Base-by-base conservation (phyloP, 2,888 invertebrate genomes). In the Branchipolynoe longqiensis region DNA sequence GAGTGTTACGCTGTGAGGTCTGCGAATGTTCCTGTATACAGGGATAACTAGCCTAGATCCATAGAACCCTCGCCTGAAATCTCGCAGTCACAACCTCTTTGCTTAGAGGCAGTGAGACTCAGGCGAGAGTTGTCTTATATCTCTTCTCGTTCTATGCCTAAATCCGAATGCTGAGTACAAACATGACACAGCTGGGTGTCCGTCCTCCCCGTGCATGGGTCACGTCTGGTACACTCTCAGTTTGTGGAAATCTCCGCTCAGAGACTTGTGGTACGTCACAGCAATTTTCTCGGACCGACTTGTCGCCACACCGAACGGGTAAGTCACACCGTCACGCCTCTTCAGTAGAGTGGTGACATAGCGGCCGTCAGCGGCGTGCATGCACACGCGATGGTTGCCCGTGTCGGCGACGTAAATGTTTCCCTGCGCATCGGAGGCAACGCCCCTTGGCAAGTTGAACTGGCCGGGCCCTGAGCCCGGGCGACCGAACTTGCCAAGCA, bases 381-480 rank as follows among this genome's bases (percentile, higher is more conserved):
- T 73, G 18, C 54, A 36, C 14, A 87, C 48, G 0, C 86, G 48
- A 18, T 81, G 36, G 41, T 87, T 82, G 25, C 86, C 86, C 0
- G 85, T 58, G 74, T 87, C 87, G 25, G 85, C 87, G 12, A 87
- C 87, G 36, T 87, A 40, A 28, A 87, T 73, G 58, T 87, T 86
- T 33, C 87, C 87, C 4, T 73, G 36, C 12, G 78, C 38, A 54
- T 87, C 87, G 14, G 54, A 82, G 54, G 69, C 62, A 22, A 87
- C 38, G 3, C 87, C 87, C 22, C 54, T 38, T 12, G 87, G 87
- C 3, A 1, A 73, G 18, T 22, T 18, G 33, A 73, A 33, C 25
- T 73, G 73, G 1, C 73, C 73, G 2, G 73, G 73, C 1, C 73
- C 73, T 12, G 31, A 33, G 18, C 73, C 73, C n/a, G 73, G 36